Evolutionary conservation across 2,113 vertebrate genomes (phyloP), one percentile per base, ranked within the genome.

Genomic region (Hippocampus comes): DNA sequence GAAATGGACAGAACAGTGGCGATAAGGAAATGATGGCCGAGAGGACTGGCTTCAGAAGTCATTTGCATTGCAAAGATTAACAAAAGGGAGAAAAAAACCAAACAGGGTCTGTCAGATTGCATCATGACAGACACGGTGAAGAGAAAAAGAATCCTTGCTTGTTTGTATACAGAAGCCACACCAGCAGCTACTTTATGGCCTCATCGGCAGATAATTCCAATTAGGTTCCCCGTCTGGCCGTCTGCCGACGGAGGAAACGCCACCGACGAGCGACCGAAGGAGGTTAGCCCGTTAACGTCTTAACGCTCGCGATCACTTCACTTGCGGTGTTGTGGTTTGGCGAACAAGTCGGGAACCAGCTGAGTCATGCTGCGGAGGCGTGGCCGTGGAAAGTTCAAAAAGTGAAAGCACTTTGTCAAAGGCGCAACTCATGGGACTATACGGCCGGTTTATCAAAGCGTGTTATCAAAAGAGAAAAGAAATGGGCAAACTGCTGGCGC

Each of bases 191-290:
- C 55, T 65, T 51, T 12, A 30, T 21, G 5, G 9, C 25, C 61
- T 70, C 25, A 6, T n/a, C 2, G 48, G n/a, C 20, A 63, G 49
- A 59, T 75, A 41, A 75, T 79, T 49, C 56, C 72, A 78, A 84
- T 80, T 79, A 49, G 66, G 69, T 84, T 81, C 75, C 60, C 71
- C 21, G 68, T 68, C 57, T 76, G 67, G 75, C 8, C 15, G 27
- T 49, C 66, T 61, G 70, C 63, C 15, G 5, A 46, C 5, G n/a
- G 65, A 43, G 5, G 71, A 43, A 57, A 4, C n/a, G 10, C 55
- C 23, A 9, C 1, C 1, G 8, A 56, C 55, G 3, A 21, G 53
- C 53, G 21, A 20, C 20, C 10, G 9, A 23, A 25, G 3, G 10
- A 27, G 10, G 25, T 59, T 4, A 59, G 56, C 56, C 12, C 56